Base-by-base conservation (phyloP, 2,113 vertebrate species). In the Echinops telfairi region DNA sequence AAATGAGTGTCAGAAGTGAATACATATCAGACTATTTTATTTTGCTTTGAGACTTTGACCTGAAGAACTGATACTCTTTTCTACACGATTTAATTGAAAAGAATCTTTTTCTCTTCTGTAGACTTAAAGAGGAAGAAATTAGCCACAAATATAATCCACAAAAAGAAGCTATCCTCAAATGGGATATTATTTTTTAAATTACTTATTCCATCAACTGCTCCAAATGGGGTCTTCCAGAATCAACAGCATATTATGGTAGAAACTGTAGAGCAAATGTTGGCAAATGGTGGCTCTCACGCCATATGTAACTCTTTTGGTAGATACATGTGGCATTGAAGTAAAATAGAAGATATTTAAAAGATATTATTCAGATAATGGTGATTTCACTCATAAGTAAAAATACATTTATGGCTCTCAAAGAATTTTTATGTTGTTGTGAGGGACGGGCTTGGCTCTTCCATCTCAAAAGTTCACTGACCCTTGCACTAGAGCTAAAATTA, bases 41-140 rank as follows among this genome's bases (percentile, higher is more conserved):
- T 85, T 90, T 86, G 20, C 20, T 91, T 92, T 33, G 53, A n/a
- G 17, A 38, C 36, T 77, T 91, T 92, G 70, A 88, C 80, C 68
- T 68, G 14, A 36, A 86, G 40, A 81, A 22, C 6, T 87, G 29
- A 91, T 11, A 62, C 81, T 79, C 38, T 92, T 88, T 88, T 31
- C 40, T 64, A 83, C 83, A 57, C n/a, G 31, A 90, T 90, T 94
- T 70, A 89, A 83, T 64, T 81, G 36, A 75, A n/a, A 93, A 82
- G 60, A 71, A 8, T 0, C 36, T 31, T 80, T 33, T 40, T 92
- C 68, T 31, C 16, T 76, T 83, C 3, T 12, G 86, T 23, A 36
- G 23, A 89, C 71, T 93, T 86, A 93, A 96, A 95, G 95, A 53
- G 27, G 3, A 73, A 94, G 16, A 47, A 81, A 88, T 83, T 90